Percentiles rank a stretch among this genome's conserved stretches.
Conservation (phyloP, 2,797 vertebrate genomes). For the Avahi laniger region DNA sequence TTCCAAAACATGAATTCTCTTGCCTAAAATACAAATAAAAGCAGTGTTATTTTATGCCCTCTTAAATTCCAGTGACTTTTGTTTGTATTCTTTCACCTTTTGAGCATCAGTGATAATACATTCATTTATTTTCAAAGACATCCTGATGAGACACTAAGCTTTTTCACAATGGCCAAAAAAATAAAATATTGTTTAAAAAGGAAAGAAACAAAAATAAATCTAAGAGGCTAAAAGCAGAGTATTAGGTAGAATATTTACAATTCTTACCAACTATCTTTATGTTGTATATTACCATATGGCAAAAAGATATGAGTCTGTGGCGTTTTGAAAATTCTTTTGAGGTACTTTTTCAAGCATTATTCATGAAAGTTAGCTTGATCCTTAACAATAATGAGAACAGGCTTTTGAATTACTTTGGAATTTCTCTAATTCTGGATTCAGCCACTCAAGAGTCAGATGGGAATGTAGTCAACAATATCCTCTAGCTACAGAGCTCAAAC, state of each 20-base stretch:
- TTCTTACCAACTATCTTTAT: constrained; percentile 42
- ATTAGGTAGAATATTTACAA: constrained; percentile 48
- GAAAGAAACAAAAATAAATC: constrained; percentile 69
- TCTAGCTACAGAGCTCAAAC: constrained; percentile 3
- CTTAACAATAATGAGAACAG: background rate
- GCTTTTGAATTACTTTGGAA: constrained; percentile 37
- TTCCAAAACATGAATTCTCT: constrained; percentile 42
- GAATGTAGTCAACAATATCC: constrained; percentile 3
- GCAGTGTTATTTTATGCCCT: constrained; percentile 19
- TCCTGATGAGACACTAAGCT: constrained; percentile 60
- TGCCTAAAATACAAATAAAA: constrained; percentile 20
- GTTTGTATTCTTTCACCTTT: constrained; percentile 42
- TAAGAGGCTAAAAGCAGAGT: constrained; percentile 59
- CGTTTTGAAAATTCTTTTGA: constrained; percentile 47
- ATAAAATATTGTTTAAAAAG: constrained; percentile 51
- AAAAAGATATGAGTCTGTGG: background rate
- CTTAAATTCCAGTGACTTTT: constrained; percentile 59
- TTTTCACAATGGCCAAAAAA: constrained; percentile 56
- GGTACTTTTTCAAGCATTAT: constrained; percentile 10
- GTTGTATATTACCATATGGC: background rate
- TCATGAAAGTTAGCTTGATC: constrained; percentile 13
- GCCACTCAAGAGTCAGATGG: constrained; percentile 40
- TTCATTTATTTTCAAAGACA: constrained; percentile 55
- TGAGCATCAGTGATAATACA: constrained; percentile 59
- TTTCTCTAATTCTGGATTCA: constrained; percentile 55